These are phyloP conservation scores for Terebella lapidaria DNA, from an alignment of 2,888 invertebrate species.

Conservation along the genomic window DNA sequence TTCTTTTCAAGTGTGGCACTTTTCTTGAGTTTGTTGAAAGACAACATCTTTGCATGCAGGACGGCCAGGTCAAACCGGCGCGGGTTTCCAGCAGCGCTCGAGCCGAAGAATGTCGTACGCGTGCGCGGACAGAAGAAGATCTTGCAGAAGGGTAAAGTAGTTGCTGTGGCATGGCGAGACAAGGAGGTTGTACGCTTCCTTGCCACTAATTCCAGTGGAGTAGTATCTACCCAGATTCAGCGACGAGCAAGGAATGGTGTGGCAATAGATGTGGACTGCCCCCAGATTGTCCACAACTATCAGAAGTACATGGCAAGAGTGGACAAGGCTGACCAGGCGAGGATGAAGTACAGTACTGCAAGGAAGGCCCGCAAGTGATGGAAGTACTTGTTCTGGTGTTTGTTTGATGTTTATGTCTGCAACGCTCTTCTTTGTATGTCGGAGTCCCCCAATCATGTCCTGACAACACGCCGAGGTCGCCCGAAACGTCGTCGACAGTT, in stretches of 20 bases:
- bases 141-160: not conserved
- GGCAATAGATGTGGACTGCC: not conserved
- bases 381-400: not conserved
- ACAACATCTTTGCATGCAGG: not conserved
- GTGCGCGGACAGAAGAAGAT: not conserved
- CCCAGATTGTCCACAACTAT: not conserved
- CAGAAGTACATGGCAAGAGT: constrained; percentile 3
- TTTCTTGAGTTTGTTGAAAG: not conserved
- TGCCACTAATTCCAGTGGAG: not conserved
- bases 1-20: not conserved
- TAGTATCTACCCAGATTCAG: not conserved
- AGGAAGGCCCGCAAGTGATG: not conserved
- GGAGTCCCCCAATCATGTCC: not conserved
- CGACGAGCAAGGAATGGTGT: not conserved
- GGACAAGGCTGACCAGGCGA: not conserved
- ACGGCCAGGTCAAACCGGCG: not conserved
- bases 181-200: not conserved
- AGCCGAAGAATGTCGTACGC: not conserved
- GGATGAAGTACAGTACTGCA: not conserved
- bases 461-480: not conserved
- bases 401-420: not conserved
- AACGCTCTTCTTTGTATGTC: not conserved
- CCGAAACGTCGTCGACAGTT: not conserved
- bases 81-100: not conserved
- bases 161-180: not conserved